Evolutionary conservation across 2,888 invertebrate species (phyloP).

Genomic region (Bembecia ichneumoniformis): DNA sequence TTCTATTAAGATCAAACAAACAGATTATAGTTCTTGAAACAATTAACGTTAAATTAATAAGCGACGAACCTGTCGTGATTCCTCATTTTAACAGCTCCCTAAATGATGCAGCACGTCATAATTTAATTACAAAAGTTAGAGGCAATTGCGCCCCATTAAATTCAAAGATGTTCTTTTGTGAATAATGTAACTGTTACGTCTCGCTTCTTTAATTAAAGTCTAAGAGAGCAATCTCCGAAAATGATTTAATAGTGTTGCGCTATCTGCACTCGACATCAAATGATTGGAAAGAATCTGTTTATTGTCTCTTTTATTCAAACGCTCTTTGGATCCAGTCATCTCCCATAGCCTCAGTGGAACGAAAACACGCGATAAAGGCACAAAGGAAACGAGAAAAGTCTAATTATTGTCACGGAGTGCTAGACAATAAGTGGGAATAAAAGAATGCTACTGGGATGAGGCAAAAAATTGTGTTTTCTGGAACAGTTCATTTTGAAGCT

Average conservation of each 20-base stretch:
- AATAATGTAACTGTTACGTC: conserved; percentile 17
- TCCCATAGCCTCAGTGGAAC: background rate
- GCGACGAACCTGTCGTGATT: too few relatives aligned
- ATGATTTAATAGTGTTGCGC: conserved; percentile 19
- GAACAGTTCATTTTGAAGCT: too few relatives aligned
- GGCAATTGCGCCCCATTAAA: conserved; percentile 2
- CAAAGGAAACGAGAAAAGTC: background rate
- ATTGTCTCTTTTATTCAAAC: background rate
- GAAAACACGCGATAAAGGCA: too few relatives aligned
- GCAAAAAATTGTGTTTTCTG: too few relatives aligned
- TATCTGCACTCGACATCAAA: conserved; percentile 7
- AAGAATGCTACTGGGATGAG: too few relatives aligned
- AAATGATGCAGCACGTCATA: background rate
- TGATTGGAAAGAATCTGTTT: conserved; percentile 16
- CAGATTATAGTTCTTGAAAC: too few relatives aligned
- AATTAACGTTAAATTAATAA: too few relatives aligned
- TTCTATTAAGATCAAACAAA: too few relatives aligned
- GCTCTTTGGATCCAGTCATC: background rate
- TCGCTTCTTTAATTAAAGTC: conserved; percentile 37
- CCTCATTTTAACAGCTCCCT: too few relatives aligned
- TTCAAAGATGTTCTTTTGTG: conserved; percentile 16
- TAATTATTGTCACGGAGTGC: background rate
- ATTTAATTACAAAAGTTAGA: conserved; percentile 5
- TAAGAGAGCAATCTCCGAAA: conserved; percentile 21
- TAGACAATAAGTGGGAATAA: too few relatives aligned